phyloP scores from a whole-genome alignment of 2,888 invertebrate genomes.

The Ophioninae sp. region DNA sequence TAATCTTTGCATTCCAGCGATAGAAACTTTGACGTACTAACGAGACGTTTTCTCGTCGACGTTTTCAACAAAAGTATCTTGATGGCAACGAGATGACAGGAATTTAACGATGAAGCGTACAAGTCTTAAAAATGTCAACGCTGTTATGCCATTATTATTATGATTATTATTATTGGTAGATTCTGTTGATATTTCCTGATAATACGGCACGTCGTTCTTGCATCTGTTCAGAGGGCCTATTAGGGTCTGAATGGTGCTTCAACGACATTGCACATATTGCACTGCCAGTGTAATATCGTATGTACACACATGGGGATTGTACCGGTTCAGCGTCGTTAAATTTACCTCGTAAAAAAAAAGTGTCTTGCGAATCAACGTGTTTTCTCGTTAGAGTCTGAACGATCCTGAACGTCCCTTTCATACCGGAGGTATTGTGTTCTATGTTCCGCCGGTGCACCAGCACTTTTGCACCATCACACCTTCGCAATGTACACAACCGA shows the following conservation, averaged over 20 bases:
- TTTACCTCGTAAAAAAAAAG: slow-evolving; percentile 31
- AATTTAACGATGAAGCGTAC: background rate
- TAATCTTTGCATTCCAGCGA: too few relatives aligned
- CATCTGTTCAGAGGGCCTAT: slow-evolving; percentile 38
- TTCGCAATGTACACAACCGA: slow-evolving; percentile 1
- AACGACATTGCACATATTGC: background rate
- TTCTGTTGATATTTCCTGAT: background rate
- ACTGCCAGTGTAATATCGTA: background rate
- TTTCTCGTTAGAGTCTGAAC: slow-evolving; percentile 33
- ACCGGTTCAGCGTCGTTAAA: slow-evolving; percentile 17
- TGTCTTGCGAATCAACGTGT: slow-evolving; percentile 23
- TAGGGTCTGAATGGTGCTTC: slow-evolving; percentile 26
- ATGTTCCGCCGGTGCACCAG: slow-evolving; percentile 27
- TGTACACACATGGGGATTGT: background rate
- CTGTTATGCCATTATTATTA: background rate
- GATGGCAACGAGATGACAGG: background rate
- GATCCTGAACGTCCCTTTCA: slow-evolving; percentile 16
- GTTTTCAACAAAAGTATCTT: background rate
- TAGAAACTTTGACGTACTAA: background rate
- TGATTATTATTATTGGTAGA: background rate
- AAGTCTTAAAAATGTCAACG: background rate
- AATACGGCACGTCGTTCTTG: slow-evolving; percentile 36
- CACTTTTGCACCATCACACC: background rate
- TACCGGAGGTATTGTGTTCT: background rate
- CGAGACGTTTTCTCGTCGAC: background rate